Percentiles rank a stretch among this genome's conserved stretches.
phyloP scores from a whole-genome alignment of 2,797 vertebrate genomes.

The Gastrophryne carolinensis region DNA sequence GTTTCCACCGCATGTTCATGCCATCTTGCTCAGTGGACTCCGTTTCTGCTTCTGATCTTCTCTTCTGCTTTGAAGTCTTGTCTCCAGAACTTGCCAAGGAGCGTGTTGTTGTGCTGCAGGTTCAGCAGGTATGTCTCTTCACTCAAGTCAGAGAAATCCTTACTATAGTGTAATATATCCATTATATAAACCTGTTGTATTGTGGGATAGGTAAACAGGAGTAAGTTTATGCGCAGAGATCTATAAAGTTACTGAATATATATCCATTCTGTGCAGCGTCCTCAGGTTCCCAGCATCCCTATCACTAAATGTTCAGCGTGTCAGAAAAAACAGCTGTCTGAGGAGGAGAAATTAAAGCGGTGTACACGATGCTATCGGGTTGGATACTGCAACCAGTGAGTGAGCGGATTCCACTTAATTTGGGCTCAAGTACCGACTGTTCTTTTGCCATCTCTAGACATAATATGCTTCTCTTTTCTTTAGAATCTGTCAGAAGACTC shows the following conservation, averaged over 20 bases:
- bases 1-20: conserved; percentile 85
- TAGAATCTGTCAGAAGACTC: conserved; percentile 89
- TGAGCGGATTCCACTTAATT: too few relatives aligned
- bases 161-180: too few relatives aligned
- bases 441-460: too few relatives aligned
- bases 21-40: conserved; percentile 86
- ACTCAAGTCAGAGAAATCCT: neutral
- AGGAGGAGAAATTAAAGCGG: conserved; percentile 92
- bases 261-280: conserved; percentile 72
- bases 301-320: conserved; percentile 92
- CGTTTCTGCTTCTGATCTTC: conserved; percentile 79
- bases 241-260: too few relatives aligned
- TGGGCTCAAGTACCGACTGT: too few relatives aligned
- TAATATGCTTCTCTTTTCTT: neutral
- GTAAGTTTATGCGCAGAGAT: too few relatives aligned
- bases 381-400: conserved; percentile 98
- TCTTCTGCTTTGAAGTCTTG: conserved; percentile 95
- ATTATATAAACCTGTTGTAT: too few relatives aligned
- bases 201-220: too few relatives aligned
- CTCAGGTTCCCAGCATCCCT: conserved; percentile 87
- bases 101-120: conserved; percentile 83
- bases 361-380: conserved; percentile 97
- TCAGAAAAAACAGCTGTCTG: conserved; percentile 86
- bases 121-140: conserved; percentile 82
- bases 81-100: conserved; percentile 93